These are phyloP conservation scores for Pollenia labialis DNA, from an alignment of 2,888 invertebrate species.

Conservation along the genomic window DNA sequence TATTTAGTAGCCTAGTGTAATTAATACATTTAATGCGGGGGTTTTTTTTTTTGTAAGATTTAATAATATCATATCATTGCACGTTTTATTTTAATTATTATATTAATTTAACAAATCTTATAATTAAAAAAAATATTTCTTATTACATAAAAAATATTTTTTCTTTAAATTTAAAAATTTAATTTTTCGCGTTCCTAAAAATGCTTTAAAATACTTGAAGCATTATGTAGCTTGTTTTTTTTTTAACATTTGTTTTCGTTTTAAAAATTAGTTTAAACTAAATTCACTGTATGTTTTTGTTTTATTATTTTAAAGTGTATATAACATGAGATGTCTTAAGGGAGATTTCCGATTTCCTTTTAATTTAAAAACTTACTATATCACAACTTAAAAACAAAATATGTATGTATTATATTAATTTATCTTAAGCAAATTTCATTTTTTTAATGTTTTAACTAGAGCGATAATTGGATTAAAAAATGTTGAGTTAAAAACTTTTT, in stretches of 20 bases:
- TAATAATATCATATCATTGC: slow-evolving; percentile 61
- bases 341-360: slow-evolving; percentile 14
- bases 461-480: slow-evolving; percentile 50
- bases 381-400: slow-evolving; percentile 59
- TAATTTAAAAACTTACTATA: slow-evolving; percentile 66
- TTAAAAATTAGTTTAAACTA: slow-evolving; percentile 49
- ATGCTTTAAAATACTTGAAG: slow-evolving; percentile 61
- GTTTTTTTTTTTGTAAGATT: slow-evolving; percentile 33
- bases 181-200: slow-evolving; percentile 29
- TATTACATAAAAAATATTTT: slow-evolving; percentile 51
- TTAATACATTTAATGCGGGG: slow-evolving; percentile 45
- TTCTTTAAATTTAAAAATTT: slow-evolving; percentile 25
- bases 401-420: slow-evolving; percentile 12
- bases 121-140: slow-evolving; percentile 42
- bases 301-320: slow-evolving; percentile 29
- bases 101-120: slow-evolving; percentile 62
- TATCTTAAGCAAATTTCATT: slow-evolving; percentile 43
- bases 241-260: slow-evolving; percentile 11
- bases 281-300: slow-evolving; percentile 35
- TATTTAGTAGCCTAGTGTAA: neutral
- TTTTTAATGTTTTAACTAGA: slow-evolving; percentile 39
- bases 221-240: slow-evolving; percentile 32
- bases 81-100: slow-evolving; percentile 48
- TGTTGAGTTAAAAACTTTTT: slow-evolving; percentile 30
- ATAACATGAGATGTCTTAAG: slow-evolving; percentile 37